Base-by-base conservation (phyloP, 2,888 invertebrate species). In the Isotomurus palustris region DNA sequence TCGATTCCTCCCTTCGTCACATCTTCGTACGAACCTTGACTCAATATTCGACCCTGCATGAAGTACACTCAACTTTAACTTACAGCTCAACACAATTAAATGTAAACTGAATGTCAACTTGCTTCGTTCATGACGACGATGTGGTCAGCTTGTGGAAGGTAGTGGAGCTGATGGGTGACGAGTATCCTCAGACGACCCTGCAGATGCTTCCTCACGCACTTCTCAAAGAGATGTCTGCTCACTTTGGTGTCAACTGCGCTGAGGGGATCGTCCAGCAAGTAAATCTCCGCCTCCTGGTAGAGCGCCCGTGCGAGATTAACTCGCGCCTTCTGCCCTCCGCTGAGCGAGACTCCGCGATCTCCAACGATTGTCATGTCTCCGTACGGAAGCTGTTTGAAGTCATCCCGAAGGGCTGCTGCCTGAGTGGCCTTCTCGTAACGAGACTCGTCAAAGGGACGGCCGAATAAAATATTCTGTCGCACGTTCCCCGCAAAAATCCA, bases 121-220 rank as follows among this genome's bases (percentile, higher is more conserved):
- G 40, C 50, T 4, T 50, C 22, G 10, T 38, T 50, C 3, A 87
- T 73, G 53, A 85, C 78, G 62, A 85, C 27, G 14, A 64, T 51
- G 32, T 59, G 54, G 27, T 66, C 61, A 10, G 66, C 61, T 35
- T 59, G 53, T 8, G 58, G 55, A 14, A 66, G 24, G 27, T 77
- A 89, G 73, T 91, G 91, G 50, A 90, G 75, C 73, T 91, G 91
- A 77, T 92, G 90, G 0, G 91, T 91, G 2, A 89, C 85, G 53
- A 91, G 76, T 45, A 91, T 79, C 0, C 86, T 82, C 4, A 87
- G 84, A 73, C 87, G 86, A 17, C 81, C 79, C 44, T 78, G 73
- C 53, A 79, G 64, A 48, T 73, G 69, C 4, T 73, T 74, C 22
- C 68, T 69, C 28, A 77, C 74, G 53, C 76, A 74, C 53, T 76